Base-by-base conservation (phyloP, 2,888 invertebrate genomes). In the Napeogenes sylphis region DNA sequence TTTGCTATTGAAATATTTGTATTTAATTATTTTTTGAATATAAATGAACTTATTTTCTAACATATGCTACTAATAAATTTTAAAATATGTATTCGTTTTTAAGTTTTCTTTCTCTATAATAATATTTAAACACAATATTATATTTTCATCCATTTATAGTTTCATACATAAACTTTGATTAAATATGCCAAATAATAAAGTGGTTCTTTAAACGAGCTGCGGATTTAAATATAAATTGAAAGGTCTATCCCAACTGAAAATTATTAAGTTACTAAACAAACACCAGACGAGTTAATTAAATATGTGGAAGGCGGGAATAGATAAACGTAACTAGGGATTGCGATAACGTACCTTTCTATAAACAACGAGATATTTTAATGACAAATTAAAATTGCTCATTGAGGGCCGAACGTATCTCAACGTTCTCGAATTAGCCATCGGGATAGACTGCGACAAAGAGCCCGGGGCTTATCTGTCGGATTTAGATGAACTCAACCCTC, bases 401-500 rank as follows among this genome's bases (percentile, higher is more conserved):
- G 68, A 70, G 65, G 68, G 70, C 67, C 68, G 58, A 69, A 67
- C 59, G 71, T 69, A 67, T 65, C 66, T 62, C 62, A 67, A 68
- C 64, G 71, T 71, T 72, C 70, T 73, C 79, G 84, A 89, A 90
- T 89, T 88, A 87, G 89, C 86, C 79, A 87, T 89, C 84, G 80
- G 76, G 72, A 75, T 76, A 74, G 77, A 78, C 77, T 81, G 71
- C 84, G 84, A 90, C 90, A 90, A 90, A 87, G 87, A 86, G 84
- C 81, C 78, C 74, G 74, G 75, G 75, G 85, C 89, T 90, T 90
- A 90, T 90, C 90, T 80, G 75, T 70, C 78, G 84, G 90, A 87
- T 90, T 90, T 89, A 87, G 90, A 90, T 89, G 88, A 87, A 86
- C 85, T 83, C 83, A 82, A 85, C 89, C 90, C 90, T 82, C 83